Evolutionary conservation across 2,888 invertebrate genomes (phyloP), one percentile per base, ranked within the genome.

Genomic region (Drosophila atroscutellata): DNA sequence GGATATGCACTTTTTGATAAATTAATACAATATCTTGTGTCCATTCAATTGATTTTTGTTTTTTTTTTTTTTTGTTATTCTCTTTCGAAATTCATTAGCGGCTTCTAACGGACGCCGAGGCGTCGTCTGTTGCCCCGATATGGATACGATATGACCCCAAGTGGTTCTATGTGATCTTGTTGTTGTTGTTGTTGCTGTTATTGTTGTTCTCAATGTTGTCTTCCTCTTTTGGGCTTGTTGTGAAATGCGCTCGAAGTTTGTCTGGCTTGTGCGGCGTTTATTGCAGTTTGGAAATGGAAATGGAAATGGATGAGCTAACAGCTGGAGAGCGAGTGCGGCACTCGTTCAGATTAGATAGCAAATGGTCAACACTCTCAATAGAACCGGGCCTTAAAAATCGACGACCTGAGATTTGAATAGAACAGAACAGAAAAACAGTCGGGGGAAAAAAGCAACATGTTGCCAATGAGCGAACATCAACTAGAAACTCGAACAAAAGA

Each of bases 261-360:
- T 60, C 54, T 59, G 49, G n/a, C 8, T 34, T 36, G 24, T n/a
- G 18, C 26, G 54, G 28, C 60, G 70, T 81, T 86, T 84, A 88
- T 89, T 84, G 89, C 83, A 89, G 69, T 83, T 74, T 72, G 84
- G 68, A 73, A 65, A 15, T 45, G 20, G 42, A 20, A 45, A 45
- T 45, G 75, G 61, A 75, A 81, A 87, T 89, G 80, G 85, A 85
- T 85, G 85, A 77, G 85, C 87, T 84, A 85, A 85, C 85, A 89
- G 85, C 85, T 81, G 84, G 84, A 86, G 89, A 86, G 84, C 87
- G 79, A 89, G 83, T 86, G 83, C 64, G 54, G 77, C 75, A 86
- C 83, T 86, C 86, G 73, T 66, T 62, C 56, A 83, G 89, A 85
- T 85, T 89, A 89, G 84, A 85, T 85, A 86, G 77, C 74, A 73